phyloP scores from a whole-genome alignment of 1,140 invertebrate genomes.

The Melitaea cinxia region DNA sequence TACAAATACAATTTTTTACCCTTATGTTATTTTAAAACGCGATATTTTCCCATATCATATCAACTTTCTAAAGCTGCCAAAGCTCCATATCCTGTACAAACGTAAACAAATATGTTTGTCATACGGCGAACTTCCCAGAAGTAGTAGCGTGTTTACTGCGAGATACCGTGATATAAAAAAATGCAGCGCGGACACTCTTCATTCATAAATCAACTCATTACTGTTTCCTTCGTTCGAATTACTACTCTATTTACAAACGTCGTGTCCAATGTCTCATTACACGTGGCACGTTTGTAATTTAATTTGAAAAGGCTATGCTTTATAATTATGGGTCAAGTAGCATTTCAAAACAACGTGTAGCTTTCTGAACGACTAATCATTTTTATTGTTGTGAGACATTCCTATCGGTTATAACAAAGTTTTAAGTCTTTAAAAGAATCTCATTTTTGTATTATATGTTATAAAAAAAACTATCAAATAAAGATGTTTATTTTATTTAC shows the following conservation, averaged over 20 bases:
- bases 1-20: no score
- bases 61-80: conserved; percentile 22
- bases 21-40: background rate
- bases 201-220: conserved; percentile 61
- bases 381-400: background rate
- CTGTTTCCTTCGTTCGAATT: conserved; percentile 41
- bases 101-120: conserved; percentile 49
- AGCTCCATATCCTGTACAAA: conserved; percentile 37
- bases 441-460: background rate
- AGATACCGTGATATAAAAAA: conserved; percentile 32
- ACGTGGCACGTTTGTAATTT: conserved; percentile 25
- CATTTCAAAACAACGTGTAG: background rate
- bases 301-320: background rate
- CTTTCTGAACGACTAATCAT: background rate
- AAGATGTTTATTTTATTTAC: conserved; percentile 21
- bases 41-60: conserved; percentile 29
- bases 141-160: conserved; percentile 51
- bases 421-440: background rate
- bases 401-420: background rate
- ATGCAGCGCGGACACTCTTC: conserved; percentile 53
- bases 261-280: conserved; percentile 34
- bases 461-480: background rate
- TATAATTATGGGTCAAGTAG: background rate
- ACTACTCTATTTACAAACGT: conserved; percentile 47
- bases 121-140: conserved; percentile 51